Evolutionary conservation across 2,888 invertebrate species (phyloP), one percentile per base, ranked within the genome.

Genomic region (Molorchus minor): DNA sequence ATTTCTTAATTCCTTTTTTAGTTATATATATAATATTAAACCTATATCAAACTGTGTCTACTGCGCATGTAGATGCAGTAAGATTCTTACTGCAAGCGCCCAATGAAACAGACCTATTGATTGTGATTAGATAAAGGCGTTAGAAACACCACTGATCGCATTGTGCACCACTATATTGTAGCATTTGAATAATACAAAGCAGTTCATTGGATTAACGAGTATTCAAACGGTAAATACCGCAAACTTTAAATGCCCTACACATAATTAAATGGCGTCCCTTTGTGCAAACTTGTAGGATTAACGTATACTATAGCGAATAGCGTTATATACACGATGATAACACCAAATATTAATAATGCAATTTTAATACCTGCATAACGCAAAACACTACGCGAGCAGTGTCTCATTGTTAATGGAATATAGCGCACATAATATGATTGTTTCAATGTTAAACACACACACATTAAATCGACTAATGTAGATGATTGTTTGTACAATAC

Each of bases 261-360:
- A 61, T 61, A 61, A 56, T 61, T 61, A 30, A 61, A 53, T 43
- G 25, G 44, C 19, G 41, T 51, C 21, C 56, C 56, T 56, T 61
- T 61, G 61, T 61, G 53, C 44, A 53, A 61, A 53, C 53, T 61
- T 56, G 36, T 40, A 47, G 53, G 56, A 61, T 61, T 61, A 61
- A 13, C 38, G 49, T 36, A 33, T 49, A 38, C 49, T n/a, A 49
- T 13, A 38, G 25, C 38, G 29, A 49, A 49, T n/a, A 25, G 44
- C 44, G 29, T 38, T 16, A 38, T 49, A 38, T 21, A 25, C 38
- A 49, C 29, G 36, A 38, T 15, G 7, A 15, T 35, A 49, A 49
- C 21, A 21, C 46, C 36, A 25, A n/a, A 49, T 38, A 49, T 12
- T 2, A 36, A n/a, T 20, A 38, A 38, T 38, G 21, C 21, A 21